Evolutionary conservation across 1,140 invertebrate genomes (phyloP).

Genomic region (Drosophila lacertosa): DNA sequence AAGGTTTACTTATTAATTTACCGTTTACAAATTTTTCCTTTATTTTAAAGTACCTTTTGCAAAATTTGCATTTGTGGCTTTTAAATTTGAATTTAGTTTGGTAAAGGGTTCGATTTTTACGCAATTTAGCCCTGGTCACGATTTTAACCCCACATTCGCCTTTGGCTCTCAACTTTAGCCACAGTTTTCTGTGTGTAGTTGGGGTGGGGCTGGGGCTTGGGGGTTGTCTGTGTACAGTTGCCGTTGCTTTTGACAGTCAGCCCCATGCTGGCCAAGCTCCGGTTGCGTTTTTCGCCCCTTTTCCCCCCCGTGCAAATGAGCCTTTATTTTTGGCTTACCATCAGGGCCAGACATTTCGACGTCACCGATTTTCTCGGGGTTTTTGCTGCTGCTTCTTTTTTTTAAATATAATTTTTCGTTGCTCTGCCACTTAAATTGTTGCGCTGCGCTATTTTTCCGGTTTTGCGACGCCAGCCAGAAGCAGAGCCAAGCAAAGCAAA

Average conservation of each 20-base stretch:
- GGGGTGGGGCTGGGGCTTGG: no score
- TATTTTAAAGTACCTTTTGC: no score
- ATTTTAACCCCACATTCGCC: no score
- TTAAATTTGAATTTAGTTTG: no score
- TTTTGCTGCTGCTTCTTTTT: slow-evolving; percentile 11
- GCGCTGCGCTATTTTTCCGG: slow-evolving; percentile 20
- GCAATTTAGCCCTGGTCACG: no score
- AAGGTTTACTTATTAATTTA: no score
- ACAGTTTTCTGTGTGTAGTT: no score
- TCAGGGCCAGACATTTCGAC: slow-evolving; percentile 49
- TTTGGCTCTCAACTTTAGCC: no score
- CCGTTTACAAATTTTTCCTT: no score
- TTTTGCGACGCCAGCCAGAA: slow-evolving; percentile 9
- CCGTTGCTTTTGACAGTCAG: slow-evolving; percentile 47
- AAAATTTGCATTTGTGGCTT: no score
- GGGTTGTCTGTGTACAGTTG: slow-evolving; percentile 48
- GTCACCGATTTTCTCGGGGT: slow-evolving; percentile 26
- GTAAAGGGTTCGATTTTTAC: no score
- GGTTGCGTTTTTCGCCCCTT: no score
- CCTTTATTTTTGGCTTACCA: neutral
- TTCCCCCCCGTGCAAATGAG: neutral
- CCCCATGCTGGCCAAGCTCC: neutral
- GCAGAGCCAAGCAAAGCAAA: neutral
- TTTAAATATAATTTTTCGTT: slow-evolving; percentile 10
- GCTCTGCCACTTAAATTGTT: slow-evolving; percentile 13